A percentile compares a stretch with the other conserved stretches of the same genome.
These are phyloP conservation scores for Lepisosteus osseus DNA, from an alignment of 2,113 vertebrate genomes.

Conservation along the genomic window DNA sequence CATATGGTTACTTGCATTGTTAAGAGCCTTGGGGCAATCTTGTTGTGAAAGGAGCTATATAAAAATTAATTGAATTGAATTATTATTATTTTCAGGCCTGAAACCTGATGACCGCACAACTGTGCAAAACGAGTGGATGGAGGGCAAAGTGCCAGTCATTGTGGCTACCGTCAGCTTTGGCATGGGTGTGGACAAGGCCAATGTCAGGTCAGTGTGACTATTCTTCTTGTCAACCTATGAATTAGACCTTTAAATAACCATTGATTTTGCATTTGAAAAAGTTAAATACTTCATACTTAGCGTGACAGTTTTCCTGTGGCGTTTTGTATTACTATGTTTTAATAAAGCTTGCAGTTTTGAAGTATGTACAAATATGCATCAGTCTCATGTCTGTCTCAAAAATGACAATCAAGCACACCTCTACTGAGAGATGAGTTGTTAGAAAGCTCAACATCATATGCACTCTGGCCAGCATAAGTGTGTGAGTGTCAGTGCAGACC, in stretches of 20 bases:
- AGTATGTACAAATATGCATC: neutral
- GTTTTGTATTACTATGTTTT: too few relatives aligned
- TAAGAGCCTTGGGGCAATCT: too few relatives aligned
- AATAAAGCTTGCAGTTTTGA: too few relatives aligned
- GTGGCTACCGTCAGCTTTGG: slow-evolving; percentile 97
- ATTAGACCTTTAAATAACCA: too few relatives aligned
- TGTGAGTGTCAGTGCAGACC: too few relatives aligned
- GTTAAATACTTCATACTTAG: too few relatives aligned
- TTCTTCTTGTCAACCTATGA: too few relatives aligned
- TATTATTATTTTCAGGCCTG: slow-evolving; percentile 64
- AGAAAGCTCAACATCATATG: too few relatives aligned
- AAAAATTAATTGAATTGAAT: neutral
- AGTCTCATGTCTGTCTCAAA: neutral
- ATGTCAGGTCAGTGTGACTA: slow-evolving; percentile 76
- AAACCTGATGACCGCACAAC: slow-evolving; percentile 80
- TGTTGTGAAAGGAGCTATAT: neutral
- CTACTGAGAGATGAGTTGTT: too few relatives aligned
- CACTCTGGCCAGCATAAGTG: too few relatives aligned
- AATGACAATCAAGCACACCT: too few relatives aligned
- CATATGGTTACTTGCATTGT: too few relatives aligned
- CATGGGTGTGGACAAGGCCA: slow-evolving; percentile 97
- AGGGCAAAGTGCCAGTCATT: slow-evolving; percentile 85
- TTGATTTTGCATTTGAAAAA: neutral
- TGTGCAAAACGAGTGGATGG: slow-evolving; percentile 92
- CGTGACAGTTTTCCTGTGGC: neutral